Conservation (phyloP, 2,888 invertebrate genomes). For the Plagodis pulveraria region DNA sequence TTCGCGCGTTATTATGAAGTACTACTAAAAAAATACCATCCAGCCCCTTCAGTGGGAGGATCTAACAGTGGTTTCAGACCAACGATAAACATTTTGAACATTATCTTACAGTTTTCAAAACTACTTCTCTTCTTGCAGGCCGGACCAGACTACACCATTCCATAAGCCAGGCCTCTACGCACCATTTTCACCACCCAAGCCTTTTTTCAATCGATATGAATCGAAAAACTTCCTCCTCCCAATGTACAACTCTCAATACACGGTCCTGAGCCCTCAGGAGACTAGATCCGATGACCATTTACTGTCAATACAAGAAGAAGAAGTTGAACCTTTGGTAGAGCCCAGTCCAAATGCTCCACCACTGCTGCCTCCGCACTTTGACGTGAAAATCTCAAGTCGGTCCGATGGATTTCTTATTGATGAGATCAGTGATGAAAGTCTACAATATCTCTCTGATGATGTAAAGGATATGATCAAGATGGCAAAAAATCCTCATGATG, state of each 20-base stretch:
- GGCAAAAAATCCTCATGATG: conserved; percentile 68
- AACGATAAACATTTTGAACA: too few relatives aligned
- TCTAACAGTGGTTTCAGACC: too few relatives aligned
- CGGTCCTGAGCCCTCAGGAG: conserved; percentile 66
- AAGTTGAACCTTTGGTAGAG: conserved; percentile 70
- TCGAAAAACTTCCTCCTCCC: conserved; percentile 67
- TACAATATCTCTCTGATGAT: conserved; percentile 74
- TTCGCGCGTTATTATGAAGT: too few relatives aligned
- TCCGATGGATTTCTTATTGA: conserved; percentile 61
- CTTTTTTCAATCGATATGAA: conserved; percentile 50
- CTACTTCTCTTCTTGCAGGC: conserved; percentile 45
- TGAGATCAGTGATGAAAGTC: conserved; percentile 67
- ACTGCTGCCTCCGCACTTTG: conserved; percentile 65
- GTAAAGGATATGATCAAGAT: conserved; percentile 73
- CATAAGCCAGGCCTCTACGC: conserved; percentile 84
- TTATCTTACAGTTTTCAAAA: neutral
- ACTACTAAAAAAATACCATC: too few relatives aligned
- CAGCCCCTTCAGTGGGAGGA: too few relatives aligned
- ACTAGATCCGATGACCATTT: conserved; percentile 62
- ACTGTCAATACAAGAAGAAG: conserved; percentile 63
- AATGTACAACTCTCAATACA: conserved; percentile 66
- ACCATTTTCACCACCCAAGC: conserved; percentile 76
- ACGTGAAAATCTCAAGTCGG: conserved; percentile 59
- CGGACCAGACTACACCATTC: conserved; percentile 66
- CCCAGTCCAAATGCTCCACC: conserved; percentile 57